phyloP scores from a whole-genome alignment of 2,888 invertebrate genomes.

The Patella pellucida region DNA sequence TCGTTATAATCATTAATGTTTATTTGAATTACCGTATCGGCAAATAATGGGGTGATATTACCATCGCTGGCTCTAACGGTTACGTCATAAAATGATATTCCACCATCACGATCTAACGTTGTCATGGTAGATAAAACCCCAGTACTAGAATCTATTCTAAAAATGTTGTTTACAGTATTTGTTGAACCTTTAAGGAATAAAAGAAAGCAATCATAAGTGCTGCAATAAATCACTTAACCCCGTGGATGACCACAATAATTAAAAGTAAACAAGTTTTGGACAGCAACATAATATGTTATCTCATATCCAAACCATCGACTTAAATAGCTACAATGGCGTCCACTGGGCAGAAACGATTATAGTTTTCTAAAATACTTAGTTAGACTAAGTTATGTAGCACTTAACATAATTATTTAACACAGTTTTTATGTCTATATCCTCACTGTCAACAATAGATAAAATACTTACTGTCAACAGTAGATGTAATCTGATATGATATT shows the following conservation, averaged over 20 bases:
- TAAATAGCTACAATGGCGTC: too few relatives aligned
- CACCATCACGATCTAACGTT: constrained; percentile 16
- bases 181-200: background rate
- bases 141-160: constrained; percentile 1
- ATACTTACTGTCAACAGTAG: constrained; percentile 21
- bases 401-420: background rate
- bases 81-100: constrained; percentile 39
- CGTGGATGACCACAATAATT: background rate
- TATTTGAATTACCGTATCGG: constrained; percentile 26
- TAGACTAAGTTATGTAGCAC: background rate
- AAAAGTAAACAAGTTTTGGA: too few relatives aligned
- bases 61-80: constrained; percentile 36
- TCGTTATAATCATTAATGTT: constrained; percentile 36
- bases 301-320: too few relatives aligned
- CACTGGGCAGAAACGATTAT: background rate
- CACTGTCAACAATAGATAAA: too few relatives aligned
- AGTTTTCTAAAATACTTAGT: background rate
- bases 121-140: constrained; percentile 6
- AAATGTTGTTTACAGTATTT: constrained; percentile 14
- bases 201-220: background rate
- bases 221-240: background rate
- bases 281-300: too few relatives aligned
- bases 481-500: constrained; percentile 25
- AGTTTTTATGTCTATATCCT: background rate
- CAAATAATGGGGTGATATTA: constrained; percentile 19